Base-by-base conservation (phyloP, 2,888 invertebrate species). In the Eubasilissa splendida region DNA sequence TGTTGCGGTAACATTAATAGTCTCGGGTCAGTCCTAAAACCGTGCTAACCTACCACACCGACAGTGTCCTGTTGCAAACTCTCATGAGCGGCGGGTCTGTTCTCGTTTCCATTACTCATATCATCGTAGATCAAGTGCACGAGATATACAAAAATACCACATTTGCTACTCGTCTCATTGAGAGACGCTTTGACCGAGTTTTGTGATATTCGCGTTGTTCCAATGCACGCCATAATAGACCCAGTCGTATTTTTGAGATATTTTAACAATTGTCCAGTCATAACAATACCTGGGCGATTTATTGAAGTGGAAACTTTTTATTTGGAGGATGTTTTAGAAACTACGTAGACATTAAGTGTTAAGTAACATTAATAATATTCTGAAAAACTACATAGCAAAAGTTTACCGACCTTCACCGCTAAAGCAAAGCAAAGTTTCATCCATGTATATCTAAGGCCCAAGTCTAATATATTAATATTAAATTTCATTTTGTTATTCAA, bases 161-260 rank as follows among this genome's bases (percentile, higher is more conserved):
- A 99, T 88, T 98, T 99, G 88, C 91, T 99, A 65, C 89, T 99
- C 81, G 95, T 97, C 80, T 95, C 96, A 4, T 88, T 99, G 76
- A 92, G 95, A 60, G 96, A 97, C 86, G 92, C 94, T 11, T 87
- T 97, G 63, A 89, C 92, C 1, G 91, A 92, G 71, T 93, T 93
- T 86, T 93, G 93, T 84, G 92, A 95, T 81, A 90, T 98, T 22
- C 95, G 94, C 86, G 88, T 99, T 0, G 92, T 99, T 70, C 92
- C 99, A 66, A 99, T 99, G 98, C 98, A 98, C 3, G 99, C 99
- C 11, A 96, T 98, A 0, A 93, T 97, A 87, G 97, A 99, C 86
- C 93, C 95, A 66, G 91, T 93, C 80, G 92, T 96, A 83, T 96
- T 98, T 88, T 90, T 93, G 70, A 92, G 93, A 58, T 99, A 98